A percentile compares a stretch with the other conserved stretches of the same genome.
These are phyloP conservation scores for Orchesellides sinensis DNA, from an alignment of 2,888 invertebrate species.

Conservation along the genomic window DNA sequence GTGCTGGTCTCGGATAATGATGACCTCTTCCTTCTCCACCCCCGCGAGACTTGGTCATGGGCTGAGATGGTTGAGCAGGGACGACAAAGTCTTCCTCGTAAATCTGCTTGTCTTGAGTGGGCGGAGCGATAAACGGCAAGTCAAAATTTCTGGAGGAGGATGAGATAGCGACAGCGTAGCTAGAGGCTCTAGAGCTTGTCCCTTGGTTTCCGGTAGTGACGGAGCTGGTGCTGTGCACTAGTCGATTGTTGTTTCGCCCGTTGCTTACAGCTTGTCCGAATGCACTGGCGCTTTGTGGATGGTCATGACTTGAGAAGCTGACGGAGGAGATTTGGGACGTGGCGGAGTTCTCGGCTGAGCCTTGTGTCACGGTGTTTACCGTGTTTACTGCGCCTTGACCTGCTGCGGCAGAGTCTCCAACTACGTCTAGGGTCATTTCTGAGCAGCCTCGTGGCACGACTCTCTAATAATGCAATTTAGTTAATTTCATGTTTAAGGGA, in stretches of 20 bases:
- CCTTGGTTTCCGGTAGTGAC: conserved; percentile 73
- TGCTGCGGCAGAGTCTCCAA: conserved; percentile 68
- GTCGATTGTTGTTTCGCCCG: conserved; percentile 72
- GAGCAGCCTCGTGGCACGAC: conserved; percentile 74
- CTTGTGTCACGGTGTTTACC: conserved; percentile 72
- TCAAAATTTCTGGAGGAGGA: conserved; percentile 73
- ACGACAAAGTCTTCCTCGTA: conserved; percentile 71
- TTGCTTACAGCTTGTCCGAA: conserved; percentile 74
- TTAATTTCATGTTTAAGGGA: no score
- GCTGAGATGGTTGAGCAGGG: conserved; percentile 13
- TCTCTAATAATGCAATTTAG: conserved; percentile 61
- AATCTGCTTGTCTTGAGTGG: conserved; percentile 68
- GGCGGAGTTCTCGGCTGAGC: conserved; percentile 74
- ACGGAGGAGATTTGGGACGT: conserved; percentile 74
- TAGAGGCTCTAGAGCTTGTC: conserved; percentile 71
- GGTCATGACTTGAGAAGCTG: conserved; percentile 72
- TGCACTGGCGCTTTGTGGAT: conserved; percentile 72
- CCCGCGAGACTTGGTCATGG: conserved; percentile 35
- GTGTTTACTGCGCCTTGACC: conserved; percentile 66
- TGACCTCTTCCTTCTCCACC: conserved; percentile 37
- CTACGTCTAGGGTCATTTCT: conserved; percentile 73
- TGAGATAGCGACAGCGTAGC: conserved; percentile 74
- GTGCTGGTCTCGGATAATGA: conserved; percentile 34
- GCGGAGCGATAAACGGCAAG: conserved; percentile 64
- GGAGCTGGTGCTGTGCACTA: conserved; percentile 73